Base-by-base conservation (phyloP, 2,113 vertebrate species). In the Trematomus loennbergii region DNA sequence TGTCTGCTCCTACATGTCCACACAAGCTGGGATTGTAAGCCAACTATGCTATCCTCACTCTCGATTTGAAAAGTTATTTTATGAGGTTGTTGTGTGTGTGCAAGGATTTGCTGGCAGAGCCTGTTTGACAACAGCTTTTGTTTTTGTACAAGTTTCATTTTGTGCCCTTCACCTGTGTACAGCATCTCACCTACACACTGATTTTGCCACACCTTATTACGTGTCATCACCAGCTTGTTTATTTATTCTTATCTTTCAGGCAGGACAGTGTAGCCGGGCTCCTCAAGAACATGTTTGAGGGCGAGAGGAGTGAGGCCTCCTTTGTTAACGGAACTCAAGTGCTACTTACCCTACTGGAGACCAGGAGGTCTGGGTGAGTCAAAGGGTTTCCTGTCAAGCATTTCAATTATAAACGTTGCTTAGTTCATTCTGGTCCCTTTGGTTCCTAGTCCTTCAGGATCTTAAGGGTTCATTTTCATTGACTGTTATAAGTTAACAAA, bases 251-350 rank as follows among this genome's bases (percentile, higher is more conserved):
- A n/a, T 85, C 0, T 88, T 68, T 70, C 90, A 99, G 98, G 92
- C 96, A 97, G 95, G 96, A 96, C 61, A 98, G 95, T 11, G 97
- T 99, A 91, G 95, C 96, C 18, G 96, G 96, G 52, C 97, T 99
- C 78, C 94, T 99, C 85, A 96, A 93, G 93, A 98, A 96, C 83
- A 97, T 99, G 97, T 99, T 99, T 69, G 96, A 97, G 16, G 96
- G 96, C 0, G 96, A 96, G 9, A 95, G 91, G 91, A 97, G 93
- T 0, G 97, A 99, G 81, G 95, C 93, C 60, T 98, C 97, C 93
- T 93, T 99, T 0, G 96, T 99, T 77, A 97, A 96, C 0, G 98
- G 98, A 72, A 99, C 96, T 5, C 97, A 99, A 92, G 97, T 98
- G 92, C 93, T 99, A 68, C 96, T 99, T 67, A 97, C 97, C 0